Evolutionary conservation across 2,888 invertebrate genomes (phyloP).

Genomic region (Cephalotes varians): DNA sequence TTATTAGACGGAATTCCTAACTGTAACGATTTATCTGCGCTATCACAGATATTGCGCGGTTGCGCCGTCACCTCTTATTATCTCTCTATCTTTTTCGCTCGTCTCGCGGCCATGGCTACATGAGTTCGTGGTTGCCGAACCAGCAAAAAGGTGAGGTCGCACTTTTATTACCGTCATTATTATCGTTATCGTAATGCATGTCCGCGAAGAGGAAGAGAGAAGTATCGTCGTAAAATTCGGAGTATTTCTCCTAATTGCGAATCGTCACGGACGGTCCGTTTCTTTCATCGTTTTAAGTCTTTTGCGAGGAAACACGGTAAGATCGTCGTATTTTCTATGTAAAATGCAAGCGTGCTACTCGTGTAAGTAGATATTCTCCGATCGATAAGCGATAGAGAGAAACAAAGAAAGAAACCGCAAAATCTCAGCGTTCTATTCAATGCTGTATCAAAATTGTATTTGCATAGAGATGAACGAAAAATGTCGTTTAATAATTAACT

Average conservation of each 20-base stretch:
- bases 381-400: not conserved
- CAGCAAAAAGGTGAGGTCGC: slow-evolving; percentile 63
- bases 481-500: not conserved
- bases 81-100: slow-evolving; percentile 52
- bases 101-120: slow-evolving; percentile 2
- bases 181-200: slow-evolving; percentile 59
- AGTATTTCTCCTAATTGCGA: slow-evolving; percentile 59
- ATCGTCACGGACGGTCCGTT: slow-evolving; percentile 49
- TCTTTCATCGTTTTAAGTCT: slow-evolving; percentile 23
- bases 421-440: not conserved
- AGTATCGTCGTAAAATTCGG: slow-evolving; percentile 56
- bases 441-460: slow-evolving; percentile 8
- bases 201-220: slow-evolving; percentile 31
- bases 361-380: not conserved
- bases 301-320: not conserved
- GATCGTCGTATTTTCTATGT: slow-evolving; percentile 16
- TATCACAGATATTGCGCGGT: slow-evolving; percentile 48
- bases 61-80: slow-evolving; percentile 63
- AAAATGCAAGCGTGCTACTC: not conserved
- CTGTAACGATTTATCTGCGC: slow-evolving; percentile 70
- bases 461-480: not conserved
- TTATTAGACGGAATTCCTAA: slow-evolving; percentile 76
- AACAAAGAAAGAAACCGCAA: not conserved
- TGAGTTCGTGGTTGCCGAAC: slow-evolving; percentile 10
- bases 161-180: slow-evolving; percentile 74